Base-by-base conservation (phyloP, 2,888 invertebrate species). In the Netelia melanura region DNA sequence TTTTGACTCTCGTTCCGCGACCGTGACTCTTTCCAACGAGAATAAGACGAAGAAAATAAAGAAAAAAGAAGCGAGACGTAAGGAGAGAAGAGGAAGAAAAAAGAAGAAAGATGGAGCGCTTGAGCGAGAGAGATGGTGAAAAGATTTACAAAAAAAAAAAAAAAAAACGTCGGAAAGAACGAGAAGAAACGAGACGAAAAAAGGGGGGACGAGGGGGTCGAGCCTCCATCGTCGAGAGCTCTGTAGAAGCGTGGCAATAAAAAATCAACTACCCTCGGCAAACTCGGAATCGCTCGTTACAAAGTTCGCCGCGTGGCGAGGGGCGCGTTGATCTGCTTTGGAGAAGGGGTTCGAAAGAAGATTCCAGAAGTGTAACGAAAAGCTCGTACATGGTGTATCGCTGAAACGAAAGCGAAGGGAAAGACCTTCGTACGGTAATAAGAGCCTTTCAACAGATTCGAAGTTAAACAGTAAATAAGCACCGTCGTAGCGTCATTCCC, bases 401-500 rank as follows among this genome's bases (percentile, higher is more conserved):
- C 17, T 54, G 25, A 61, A 68, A 71, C 74, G 74, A 48, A 75
- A 65, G 43, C 56, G 43, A 54, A 64, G 11, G 30, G 17, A 62
- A 76, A 14, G 52, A 30, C 43, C 54, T 21, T 44, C 65, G 70
- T 82, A 85, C 75, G 79, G 81, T 85, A 85, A 85, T 85, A 79
- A 82, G 82, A 82, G 81, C 77, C 64, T 78, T 70, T 78, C 78
- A 78, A 65, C 84, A 78, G 75, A 82, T 82, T 85, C 79, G 71
- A 82, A 85, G 85, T 85, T 82, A 71, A 82, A 85, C 81, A 79
- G 79, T 82, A 85, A 81, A 85, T 85, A 82, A 82, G 75, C 82
- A 75, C 52, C 52, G 30, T 67, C 65, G 65, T 23, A 38, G 65
- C 64, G 68, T 74, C 77, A 44, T 52, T 21, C 56, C 38, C 2